Base-by-base conservation (phyloP, 1,140 invertebrate genomes). In the Heliconius hewitsoni region DNA sequence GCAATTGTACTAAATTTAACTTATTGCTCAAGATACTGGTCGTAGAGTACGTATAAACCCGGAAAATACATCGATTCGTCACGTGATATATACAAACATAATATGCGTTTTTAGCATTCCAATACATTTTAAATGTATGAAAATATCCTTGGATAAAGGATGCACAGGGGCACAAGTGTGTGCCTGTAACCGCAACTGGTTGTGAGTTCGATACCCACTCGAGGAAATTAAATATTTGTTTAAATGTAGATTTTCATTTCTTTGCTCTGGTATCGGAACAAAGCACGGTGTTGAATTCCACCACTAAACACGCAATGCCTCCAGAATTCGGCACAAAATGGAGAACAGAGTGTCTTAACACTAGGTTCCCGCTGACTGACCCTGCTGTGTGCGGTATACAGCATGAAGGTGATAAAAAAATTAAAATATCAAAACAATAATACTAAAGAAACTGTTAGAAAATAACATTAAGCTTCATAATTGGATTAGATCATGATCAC, bases 1-100 rank as follows among this genome's bases (percentile, higher is more conserved):
- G 60, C 23, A 66, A 66, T 66, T 66, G 23, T 66, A 30, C 60
- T 66, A 66, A 66, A 66, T 27, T 66, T 66, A 66, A 27, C 27
- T 30, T 30, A 66, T 66, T 66, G 60, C 23, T 66, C 60, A 66
- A 23, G 60, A 66, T 66, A 66, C n/a, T 66, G 60, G 30, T 30
- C n/a, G 8, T 66, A 66, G 23, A 60, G 23, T n/a, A 30, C 27
- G 27, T 23, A n/a, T 23, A 23, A 60, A 66, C 60, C 60, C 60
- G 60, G 60, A 66, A 66, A 66, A 66, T 66, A 66, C 60, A 66
- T 8, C 27, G 27, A 60, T 60, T 60, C 55, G 19, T 30, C 60
- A 66, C 23, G 23, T 66, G 52, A 57, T 30, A 66, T 66, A 30
- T 30, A 11, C 5, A 23, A 11, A 30, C n/a, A 46, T 60, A 23